Evolutionary conservation across 1,140 invertebrate genomes (phyloP), one percentile per base, ranked within the genome.

Genomic region (Monochamus saltuarius): DNA sequence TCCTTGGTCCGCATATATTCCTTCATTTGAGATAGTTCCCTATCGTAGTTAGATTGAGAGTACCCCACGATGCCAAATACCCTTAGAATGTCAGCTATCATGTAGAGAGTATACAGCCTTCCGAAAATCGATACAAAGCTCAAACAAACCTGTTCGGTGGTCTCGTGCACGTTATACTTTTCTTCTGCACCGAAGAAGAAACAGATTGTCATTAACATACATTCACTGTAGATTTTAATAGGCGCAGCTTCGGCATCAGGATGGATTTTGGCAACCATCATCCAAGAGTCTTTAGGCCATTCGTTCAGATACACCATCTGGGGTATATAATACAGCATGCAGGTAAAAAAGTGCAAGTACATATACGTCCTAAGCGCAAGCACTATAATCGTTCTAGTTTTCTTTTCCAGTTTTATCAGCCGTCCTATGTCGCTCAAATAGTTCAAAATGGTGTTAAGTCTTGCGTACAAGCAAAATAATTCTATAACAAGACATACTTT

Each of bases 261-360:
- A 17, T 35, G 10, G 10, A 45, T n/a, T 34, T 53, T 40, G 9
- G 39, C 52, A 17, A 8, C 49, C 7, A 34, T 35, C 38, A 38
- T 1, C 60, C 60, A 62, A 16, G 60, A 62, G 46, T 52, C 2
- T 4, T 37, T 16, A 17, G 47, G 13, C 35, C 42, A 57, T 1
- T 9, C 10, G 11, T 52, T 38, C 4, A 10, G 22, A 13, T 46
- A 37, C 9, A 43, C 2, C 34, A 57, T 14, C 47, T 46, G 45
- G 10, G 60, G 60, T 11, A 57, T 35, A 22, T 46, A 51, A 22
- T 49, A 62, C 14, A 50, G 52, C 10, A 57, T 51, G 35, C 60
- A 62, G 14, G 54, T 45, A 19, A 49, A 62, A 2, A n/a, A 13
- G 34, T 62, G 49, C 22, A 62, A 17, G 4, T 57, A 45, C n/a